These are phyloP conservation scores for Gisinianus flammeolus DNA, from an alignment of 2,888 invertebrate species.

Conservation along the genomic window DNA sequence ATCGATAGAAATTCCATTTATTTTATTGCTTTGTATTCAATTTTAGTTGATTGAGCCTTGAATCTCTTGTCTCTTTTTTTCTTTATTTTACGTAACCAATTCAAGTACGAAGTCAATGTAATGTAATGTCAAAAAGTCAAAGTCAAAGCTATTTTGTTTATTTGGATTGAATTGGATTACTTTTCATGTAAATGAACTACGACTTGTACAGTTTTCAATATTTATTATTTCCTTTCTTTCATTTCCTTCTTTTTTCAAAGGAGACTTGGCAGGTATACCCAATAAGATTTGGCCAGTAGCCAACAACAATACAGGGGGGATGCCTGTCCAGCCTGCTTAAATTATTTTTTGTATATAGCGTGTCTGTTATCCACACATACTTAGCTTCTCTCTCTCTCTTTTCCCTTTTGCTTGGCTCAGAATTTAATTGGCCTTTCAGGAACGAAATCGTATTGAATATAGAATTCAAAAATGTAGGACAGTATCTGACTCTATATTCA, in stretches of 20 bases:
- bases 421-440: neutral
- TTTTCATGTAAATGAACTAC: constrained; percentile 8
- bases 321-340: too few species aligned
- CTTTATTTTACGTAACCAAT: too few species aligned
- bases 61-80: too few species aligned
- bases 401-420: neutral
- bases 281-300: neutral
- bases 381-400: neutral
- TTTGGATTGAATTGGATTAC: neutral
- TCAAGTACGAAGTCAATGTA: too few species aligned
- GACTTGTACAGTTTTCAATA: neutral
- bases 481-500: too few species aligned
- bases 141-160: too few species aligned
- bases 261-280: neutral
- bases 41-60: too few species aligned
- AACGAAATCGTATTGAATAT: neutral
- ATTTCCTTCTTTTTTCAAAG: neutral
- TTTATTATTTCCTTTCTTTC: neutral
- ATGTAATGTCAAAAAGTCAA: too few species aligned
- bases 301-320: neutral
- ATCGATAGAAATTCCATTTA: too few species aligned
- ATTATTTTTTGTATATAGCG: too few species aligned
- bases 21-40: too few species aligned
- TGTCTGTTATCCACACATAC: neutral
- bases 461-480: neutral